Conservation (phyloP, 2,113 vertebrate genomes). For the Trachemys scripta region DNA sequence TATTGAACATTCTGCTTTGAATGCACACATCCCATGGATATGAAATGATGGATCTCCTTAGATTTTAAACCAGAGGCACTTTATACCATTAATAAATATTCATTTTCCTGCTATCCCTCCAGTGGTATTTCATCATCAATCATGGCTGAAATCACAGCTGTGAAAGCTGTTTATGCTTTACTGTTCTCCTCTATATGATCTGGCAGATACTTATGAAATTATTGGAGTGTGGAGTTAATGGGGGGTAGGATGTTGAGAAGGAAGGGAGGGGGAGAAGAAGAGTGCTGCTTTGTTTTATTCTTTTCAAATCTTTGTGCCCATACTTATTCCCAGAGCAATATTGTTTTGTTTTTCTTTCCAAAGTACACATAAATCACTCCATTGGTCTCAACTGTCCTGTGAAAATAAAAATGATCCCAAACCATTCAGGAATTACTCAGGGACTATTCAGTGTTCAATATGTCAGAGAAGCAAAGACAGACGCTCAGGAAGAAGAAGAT, state of each 20-base stretch:
- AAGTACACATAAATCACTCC: conserved; percentile 82
- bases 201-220: conserved; percentile 80
- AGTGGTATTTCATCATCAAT: conserved; percentile 86
- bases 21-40: conserved; percentile 78
- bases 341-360: conserved; percentile 76
- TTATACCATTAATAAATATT: conserved; percentile 88
- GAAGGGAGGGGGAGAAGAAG: background rate
- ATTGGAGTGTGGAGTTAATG: conserved; percentile 69
- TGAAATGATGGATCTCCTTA: conserved; percentile 84
- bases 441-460: conserved; percentile 83
- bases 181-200: conserved; percentile 76
- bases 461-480: conserved; percentile 83
- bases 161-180: conserved; percentile 80
- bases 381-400: conserved; percentile 83
- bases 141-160: conserved; percentile 84
- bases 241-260: background rate
- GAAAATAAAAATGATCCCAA: conserved; percentile 86
- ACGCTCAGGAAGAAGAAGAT: conserved; percentile 82
- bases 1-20: conserved; percentile 75
- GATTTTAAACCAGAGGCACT: conserved; percentile 80
- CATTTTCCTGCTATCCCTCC: conserved; percentile 83
- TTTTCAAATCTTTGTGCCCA: conserved; percentile 15
- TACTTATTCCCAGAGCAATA: conserved; percentile 68
- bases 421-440: conserved; percentile 84
- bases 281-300: conserved; percentile 29